Conservation (phyloP, 2,797 vertebrate genomes). For the Danio aesculapii region DNA sequence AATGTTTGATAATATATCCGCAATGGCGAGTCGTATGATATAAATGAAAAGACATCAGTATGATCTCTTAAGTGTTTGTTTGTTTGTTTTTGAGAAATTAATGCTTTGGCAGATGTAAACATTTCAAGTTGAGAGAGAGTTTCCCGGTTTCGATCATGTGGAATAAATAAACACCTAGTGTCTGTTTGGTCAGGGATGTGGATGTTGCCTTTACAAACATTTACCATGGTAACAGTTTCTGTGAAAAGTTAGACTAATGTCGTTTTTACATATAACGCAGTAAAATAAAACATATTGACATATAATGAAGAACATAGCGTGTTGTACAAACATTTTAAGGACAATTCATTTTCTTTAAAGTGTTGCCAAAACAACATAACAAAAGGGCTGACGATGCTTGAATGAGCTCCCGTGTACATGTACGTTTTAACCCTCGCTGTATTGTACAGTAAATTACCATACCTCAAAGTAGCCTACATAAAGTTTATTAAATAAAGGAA, state of each 20-base stretch:
- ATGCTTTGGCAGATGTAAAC: background rate
- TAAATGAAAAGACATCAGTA: no score
- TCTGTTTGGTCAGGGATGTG: conserved; percentile 6
- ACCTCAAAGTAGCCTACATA: background rate
- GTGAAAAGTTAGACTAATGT: background rate
- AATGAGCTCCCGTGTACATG: no score
- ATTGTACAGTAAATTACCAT: no score
- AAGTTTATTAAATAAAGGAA: background rate
- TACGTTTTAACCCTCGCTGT: no score
- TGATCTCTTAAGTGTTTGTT: background rate
- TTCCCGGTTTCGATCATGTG: background rate
- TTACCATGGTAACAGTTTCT: background rate
- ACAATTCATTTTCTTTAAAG: background rate
- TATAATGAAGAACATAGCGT: background rate
- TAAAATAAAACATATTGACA: background rate
- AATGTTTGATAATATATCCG: background rate
- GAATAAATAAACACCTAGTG: conserved; percentile 19
- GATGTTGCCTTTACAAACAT: background rate
- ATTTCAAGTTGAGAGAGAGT: background rate
- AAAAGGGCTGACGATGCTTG: no score
- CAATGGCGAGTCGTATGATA: no score
- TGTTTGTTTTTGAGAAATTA: background rate
- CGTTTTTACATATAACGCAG: background rate
- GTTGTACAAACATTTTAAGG: background rate
- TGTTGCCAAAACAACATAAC: background rate